phyloP scores from a whole-genome alignment of 2,113 vertebrate genomes.

The Halichoeres trimaculatus region DNA sequence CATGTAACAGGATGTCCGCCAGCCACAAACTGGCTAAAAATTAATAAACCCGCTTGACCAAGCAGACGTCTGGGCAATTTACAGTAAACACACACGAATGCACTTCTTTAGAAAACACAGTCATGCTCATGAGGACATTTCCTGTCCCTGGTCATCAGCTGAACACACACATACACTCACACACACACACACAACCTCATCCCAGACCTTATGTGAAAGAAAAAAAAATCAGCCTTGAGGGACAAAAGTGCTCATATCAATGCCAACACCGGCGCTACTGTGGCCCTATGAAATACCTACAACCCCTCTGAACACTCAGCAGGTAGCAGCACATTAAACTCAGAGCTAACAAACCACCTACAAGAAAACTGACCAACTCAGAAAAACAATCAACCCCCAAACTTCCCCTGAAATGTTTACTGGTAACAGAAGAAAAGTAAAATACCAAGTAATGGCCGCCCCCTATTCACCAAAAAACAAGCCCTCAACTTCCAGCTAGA shows the following conservation, averaged over 20 bases:
- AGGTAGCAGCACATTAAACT: slow-evolving; percentile 66
- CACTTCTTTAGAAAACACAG: slow-evolving; percentile 16
- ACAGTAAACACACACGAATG: slow-evolving; percentile 48
- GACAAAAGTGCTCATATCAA: slow-evolving; percentile 75
- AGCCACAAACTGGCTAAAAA: slow-evolving; percentile 20
- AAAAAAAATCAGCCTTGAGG: slow-evolving; percentile 31
- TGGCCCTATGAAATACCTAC: slow-evolving; percentile 49
- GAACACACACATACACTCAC: not conserved
- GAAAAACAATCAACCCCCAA: slow-evolving; percentile 32
- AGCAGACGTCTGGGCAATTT: slow-evolving; percentile 64
- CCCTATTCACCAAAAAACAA: slow-evolving; percentile 59
- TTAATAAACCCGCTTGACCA: slow-evolving; percentile 41
- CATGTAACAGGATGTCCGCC: slow-evolving; percentile 27
- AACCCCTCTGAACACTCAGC: slow-evolving; percentile 46
- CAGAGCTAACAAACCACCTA: slow-evolving; percentile 46
- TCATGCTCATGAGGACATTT: slow-evolving; percentile 41
- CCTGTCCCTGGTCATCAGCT: slow-evolving; percentile 48
- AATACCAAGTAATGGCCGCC: slow-evolving; percentile 30
- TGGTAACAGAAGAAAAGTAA: slow-evolving; percentile 45
- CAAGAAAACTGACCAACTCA: slow-evolving; percentile 51
- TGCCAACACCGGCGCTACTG: slow-evolving; percentile 53
- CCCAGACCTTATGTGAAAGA: slow-evolving; percentile 29
- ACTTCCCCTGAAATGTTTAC: slow-evolving; percentile 72
- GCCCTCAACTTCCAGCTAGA: slow-evolving; percentile 50
- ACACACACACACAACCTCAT: slow-evolving; percentile 23